phyloP scores from a whole-genome alignment of 2,113 vertebrate genomes.

The Cacatua alba region DNA sequence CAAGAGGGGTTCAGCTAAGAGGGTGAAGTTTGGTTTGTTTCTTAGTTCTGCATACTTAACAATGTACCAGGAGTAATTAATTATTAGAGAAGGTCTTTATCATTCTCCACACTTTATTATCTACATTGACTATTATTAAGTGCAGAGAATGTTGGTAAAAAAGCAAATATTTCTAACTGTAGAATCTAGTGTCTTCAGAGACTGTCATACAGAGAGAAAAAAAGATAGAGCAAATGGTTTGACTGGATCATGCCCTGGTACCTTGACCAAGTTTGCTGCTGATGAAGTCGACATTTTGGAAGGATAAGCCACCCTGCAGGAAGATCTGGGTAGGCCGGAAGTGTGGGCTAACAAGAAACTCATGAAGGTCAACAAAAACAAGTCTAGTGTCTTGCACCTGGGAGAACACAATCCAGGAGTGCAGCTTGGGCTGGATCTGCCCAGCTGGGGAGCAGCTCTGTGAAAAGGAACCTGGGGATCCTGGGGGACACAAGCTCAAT shows the following conservation, averaged over 20 bases:
- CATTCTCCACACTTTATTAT: neutral
- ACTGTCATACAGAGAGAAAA: neutral
- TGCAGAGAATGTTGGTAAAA: neutral
- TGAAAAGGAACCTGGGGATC: no score
- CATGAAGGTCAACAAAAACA: neutral
- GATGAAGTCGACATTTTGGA: neutral
- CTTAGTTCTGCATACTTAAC: neutral
- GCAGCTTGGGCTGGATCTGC: no score
- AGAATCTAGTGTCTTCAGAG: neutral
- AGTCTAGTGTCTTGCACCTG: no score
- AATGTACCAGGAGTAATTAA: neutral
- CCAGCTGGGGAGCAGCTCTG: no score
- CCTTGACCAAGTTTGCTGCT: neutral
- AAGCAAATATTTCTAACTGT: neutral
- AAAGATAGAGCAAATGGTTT: constrained; percentile 6
- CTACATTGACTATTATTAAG: neutral
- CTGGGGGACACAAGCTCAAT: no score
- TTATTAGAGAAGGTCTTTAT: neutral
- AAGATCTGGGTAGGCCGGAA: neutral
- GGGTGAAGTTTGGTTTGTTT: neutral
- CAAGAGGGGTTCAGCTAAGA: neutral
- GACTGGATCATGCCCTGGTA: neutral
- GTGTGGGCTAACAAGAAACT: neutral
- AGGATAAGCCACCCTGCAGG: neutral
- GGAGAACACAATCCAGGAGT: no score